These are phyloP conservation scores for Amblyteles armatorius DNA, from an alignment of 2,888 invertebrate species.

Conservation along the genomic window DNA sequence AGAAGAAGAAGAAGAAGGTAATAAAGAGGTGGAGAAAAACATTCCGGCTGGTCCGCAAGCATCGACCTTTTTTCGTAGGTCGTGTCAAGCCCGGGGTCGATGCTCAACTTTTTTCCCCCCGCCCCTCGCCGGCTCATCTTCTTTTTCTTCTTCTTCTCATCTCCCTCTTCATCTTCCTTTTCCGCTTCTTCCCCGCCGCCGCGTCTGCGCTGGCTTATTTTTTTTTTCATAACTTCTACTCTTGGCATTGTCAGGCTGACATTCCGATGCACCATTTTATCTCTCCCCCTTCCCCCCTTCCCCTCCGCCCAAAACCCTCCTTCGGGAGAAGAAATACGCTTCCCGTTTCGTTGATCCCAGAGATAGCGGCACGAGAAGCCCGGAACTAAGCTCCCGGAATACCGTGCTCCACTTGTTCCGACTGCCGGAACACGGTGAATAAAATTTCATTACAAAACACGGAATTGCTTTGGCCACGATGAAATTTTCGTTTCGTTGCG, in stretches of 20 bases:
- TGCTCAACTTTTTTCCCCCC: conserved; percentile 21
- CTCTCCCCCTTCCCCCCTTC: background rate
- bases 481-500: background rate
- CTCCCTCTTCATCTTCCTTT: conserved; percentile 40
- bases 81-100: conserved; percentile 45
- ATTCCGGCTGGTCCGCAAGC: conserved; percentile 44
- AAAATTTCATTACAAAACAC: conserved; percentile 27
- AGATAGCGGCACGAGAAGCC: conserved; percentile 33
- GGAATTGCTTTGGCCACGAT: background rate
- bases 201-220: conserved; percentile 14
- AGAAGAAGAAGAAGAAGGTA: background rate
- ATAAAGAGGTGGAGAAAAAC: conserved; percentile 32
- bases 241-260: conserved; percentile 41
- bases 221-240: conserved; percentile 34
- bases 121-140: background rate
- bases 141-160: conserved; percentile 31
- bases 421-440: conserved; percentile 14
- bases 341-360: conserved; percentile 66
- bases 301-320: background rate
- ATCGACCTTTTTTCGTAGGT: conserved; percentile 45
- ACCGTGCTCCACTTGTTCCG: background rate
- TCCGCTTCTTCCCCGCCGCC: background rate
- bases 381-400: conserved; percentile 34
- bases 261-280: conserved; percentile 42
- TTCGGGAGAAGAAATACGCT: conserved; percentile 20